Base-by-base conservation (phyloP, 1,140 invertebrate species). In the Heterodera schachtii region DNA sequence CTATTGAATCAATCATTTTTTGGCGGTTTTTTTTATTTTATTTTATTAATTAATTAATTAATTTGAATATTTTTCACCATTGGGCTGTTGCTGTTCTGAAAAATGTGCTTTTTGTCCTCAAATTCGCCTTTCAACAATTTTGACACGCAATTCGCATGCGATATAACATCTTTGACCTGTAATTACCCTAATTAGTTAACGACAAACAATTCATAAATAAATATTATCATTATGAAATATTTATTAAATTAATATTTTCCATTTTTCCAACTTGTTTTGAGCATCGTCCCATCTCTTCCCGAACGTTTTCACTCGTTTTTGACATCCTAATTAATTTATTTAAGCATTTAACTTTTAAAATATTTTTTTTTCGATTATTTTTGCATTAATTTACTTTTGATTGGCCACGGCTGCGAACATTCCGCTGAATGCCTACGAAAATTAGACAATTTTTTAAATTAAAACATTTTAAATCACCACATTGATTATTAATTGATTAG, bases 331-430 rank as follows among this genome's bases (percentile, higher is more conserved):
- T n/a, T n/a, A n/a, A n/a, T n/a, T n/a, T n/a, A n/a, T n/a, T n/a
- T n/a, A n/a, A n/a, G n/a, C 1, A 77, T 11, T 71, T 71, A 71
- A 71, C 4, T 3, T 8, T 75, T 75, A n/a, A 57, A 57, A 60
- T 75, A 75, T 66, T 57, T 0, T 19, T 49, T 0, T 19, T 49
- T 6, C 13, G 0, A 11, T 21, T 75, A 19, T 57, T 78, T 41
- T 5, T 69, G 19, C 19, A 19, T 64, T 19, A 2, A 5, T 64
- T 13, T 19, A 73, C 76, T 41, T 80, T 31, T 73, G 31, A 43
- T 80, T 79, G 11, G 79, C 79, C 5, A 80, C 79, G 11, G 79
- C 79, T 47, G 79, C 79, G 31, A 80, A 80, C 44, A 80, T 57
- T n/a, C 79, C 79, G 47, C 78, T 80, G 21, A 80, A 80, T 46